phyloP scores from a whole-genome alignment of 2,113 vertebrate genomes.

The Pungitius pungitius region DNA sequence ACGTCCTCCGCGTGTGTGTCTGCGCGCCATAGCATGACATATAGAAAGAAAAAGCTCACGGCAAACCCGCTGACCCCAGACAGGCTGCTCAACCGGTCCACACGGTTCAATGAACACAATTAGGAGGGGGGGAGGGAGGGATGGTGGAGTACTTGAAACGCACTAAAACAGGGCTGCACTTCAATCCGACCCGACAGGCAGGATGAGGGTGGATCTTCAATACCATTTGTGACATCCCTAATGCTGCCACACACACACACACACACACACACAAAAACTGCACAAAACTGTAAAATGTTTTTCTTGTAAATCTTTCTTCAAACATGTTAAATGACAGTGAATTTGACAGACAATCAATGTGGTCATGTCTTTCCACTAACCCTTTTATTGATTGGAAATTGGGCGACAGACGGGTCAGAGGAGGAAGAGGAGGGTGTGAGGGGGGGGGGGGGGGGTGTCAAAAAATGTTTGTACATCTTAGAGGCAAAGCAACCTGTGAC shows the following conservation, averaged over 20 bases:
- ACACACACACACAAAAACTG: too few relatives aligned
- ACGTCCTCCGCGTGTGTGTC: constrained; percentile 44
- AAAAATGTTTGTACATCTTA: constrained; percentile 42
- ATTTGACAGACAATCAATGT: constrained; percentile 43
- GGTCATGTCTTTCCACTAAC: constrained; percentile 62
- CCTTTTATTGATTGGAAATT: constrained; percentile 67
- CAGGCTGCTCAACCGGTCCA: constrained; percentile 84
- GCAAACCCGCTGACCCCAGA: constrained; percentile 86
- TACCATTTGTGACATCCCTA: constrained; percentile 37
- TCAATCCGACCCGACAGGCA: constrained; percentile 57
- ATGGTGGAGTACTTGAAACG: constrained; percentile 78
- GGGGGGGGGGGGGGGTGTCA: neutral
- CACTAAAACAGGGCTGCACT: constrained; percentile 67
- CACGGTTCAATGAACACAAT: constrained; percentile 86
- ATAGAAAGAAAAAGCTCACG: constrained; percentile 76
- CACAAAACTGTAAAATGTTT: neutral
- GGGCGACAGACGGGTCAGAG: constrained; percentile 35
- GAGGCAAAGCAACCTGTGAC: constrained; percentile 19
- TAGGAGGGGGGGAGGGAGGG: constrained; percentile 64
- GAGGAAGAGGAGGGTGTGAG: neutral
- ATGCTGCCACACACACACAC: neutral
- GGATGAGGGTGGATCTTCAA: constrained; percentile 65
- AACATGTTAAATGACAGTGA: constrained; percentile 33
- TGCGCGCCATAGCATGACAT: constrained; percentile 68
- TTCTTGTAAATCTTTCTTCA: neutral